Evolutionary conservation across 2,888 invertebrate species (phyloP).

Genomic region (Heliconius cydno): DNA sequence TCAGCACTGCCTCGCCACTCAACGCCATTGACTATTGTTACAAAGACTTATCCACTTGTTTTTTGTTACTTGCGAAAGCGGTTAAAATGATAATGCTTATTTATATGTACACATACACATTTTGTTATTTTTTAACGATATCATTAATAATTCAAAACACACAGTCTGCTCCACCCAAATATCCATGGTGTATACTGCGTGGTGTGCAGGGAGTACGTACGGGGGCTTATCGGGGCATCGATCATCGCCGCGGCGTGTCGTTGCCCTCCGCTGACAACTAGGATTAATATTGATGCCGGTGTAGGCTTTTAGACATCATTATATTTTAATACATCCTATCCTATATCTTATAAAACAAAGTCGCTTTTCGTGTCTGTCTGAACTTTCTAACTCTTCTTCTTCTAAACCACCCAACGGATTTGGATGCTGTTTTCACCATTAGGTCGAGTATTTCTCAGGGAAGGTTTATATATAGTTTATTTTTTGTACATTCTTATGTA

Average conservation of each 20-base stretch:
- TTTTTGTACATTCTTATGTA: no score
- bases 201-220: not conserved
- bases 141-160: not conserved
- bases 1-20: no score
- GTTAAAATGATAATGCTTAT: not conserved
- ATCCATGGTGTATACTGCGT: not conserved
- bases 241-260: constrained; percentile 48
- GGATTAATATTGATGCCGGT: constrained; percentile 42
- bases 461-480: no score
- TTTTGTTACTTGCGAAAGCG: not conserved
- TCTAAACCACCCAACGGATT: no score
- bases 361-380: no score
- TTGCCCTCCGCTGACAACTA: constrained; percentile 45
- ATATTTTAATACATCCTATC: not conserved
- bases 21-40: no score
- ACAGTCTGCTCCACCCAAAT: not conserved
- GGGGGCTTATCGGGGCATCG: constrained; percentile 48
- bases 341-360: no score
- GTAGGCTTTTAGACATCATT: constrained; percentile 21
- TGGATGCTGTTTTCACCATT: no score
- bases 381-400: no score
- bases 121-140: not conserved
- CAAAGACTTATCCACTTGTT: not conserved
- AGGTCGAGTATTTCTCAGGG: no score
- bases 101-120: not conserved